Conservation (phyloP, 37 sponge, comb jelly and placozoan genomes). For the Dysidea cf. avara region DNA sequence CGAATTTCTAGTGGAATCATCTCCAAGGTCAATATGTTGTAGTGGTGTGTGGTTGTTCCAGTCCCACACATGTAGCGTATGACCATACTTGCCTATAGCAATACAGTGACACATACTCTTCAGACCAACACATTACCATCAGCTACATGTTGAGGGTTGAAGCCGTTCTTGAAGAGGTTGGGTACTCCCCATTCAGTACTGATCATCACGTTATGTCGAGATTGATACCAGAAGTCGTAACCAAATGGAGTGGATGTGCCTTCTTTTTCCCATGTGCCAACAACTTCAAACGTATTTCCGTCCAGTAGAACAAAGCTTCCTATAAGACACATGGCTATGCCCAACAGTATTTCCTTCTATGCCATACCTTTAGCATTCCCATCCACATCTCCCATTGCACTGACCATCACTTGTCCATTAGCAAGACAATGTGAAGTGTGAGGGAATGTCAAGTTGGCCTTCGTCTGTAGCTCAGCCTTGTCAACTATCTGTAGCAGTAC, state of each 20-base stretch:
- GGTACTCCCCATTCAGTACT: constrained; percentile 94
- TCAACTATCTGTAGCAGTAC: constrained; percentile 75
- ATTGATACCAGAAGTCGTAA: constrained; percentile 95
- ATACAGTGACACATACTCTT: background rate
- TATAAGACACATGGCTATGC: background rate
- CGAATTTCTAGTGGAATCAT: constrained; percentile 82
- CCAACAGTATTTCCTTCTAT: too few relatives aligned
- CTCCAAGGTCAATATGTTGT: constrained; percentile 81
- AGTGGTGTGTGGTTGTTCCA: constrained; percentile 64
- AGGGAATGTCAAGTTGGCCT: constrained; percentile 63
- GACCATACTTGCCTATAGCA: constrained; percentile 70
- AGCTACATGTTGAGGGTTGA: constrained; percentile 64
- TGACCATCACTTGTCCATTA: constrained; percentile 78
- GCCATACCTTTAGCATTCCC: constrained; percentile 72
- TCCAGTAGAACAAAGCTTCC: constrained; percentile 83
- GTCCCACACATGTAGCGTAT: constrained; percentile 79
- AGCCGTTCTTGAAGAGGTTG: constrained; percentile 66
- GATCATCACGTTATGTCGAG: constrained; percentile 88
- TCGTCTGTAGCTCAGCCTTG: constrained; percentile 52
- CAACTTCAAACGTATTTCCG: constrained; percentile 65
- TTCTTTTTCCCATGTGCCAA: constrained; percentile 78
- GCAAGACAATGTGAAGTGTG: constrained; percentile 90
- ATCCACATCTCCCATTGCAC: constrained; percentile 77
- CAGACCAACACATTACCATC: constrained; percentile 50
- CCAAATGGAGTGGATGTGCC: constrained; percentile 64